A percentile compares a stretch with the other conserved stretches of the same genome.
Conservation (phyloP, 1,140 invertebrate genomes). For the Drosophila parabipectinata region DNA sequence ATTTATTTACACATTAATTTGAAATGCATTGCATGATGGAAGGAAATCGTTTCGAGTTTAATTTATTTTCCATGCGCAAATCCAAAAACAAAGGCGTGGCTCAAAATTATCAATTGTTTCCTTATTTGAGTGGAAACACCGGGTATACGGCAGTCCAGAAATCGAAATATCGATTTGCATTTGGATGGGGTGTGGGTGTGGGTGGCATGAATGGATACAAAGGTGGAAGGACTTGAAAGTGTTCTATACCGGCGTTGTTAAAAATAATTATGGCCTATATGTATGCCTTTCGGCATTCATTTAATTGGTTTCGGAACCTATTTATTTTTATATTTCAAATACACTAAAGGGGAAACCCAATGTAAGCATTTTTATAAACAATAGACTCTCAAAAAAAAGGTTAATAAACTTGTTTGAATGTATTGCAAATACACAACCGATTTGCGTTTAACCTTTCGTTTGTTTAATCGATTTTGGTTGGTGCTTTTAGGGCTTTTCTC, state of each 20-base stretch:
- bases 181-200: neutral
- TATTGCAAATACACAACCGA: constrained; percentile 23
- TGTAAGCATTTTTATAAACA: constrained; percentile 33
- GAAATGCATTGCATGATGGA: constrained; percentile 31
- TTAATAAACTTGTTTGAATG: constrained; percentile 66
- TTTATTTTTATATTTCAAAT: no score
- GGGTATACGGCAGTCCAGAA: constrained; percentile 12
- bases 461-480: constrained; percentile 75
- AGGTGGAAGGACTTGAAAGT: neutral
- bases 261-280: constrained; percentile 2
- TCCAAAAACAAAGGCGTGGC: constrained; percentile 18
- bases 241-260: neutral
- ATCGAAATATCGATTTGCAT: constrained; percentile 42
- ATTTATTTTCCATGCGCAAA: constrained; percentile 36
- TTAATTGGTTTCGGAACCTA: no score
- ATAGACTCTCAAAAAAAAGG: constrained; percentile 54
- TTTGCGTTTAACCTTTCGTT: constrained; percentile 73
- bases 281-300: no score
- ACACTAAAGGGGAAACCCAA: no score
- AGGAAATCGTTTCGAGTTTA: constrained; percentile 22
- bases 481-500: constrained; percentile 10
- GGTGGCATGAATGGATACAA: neutral
- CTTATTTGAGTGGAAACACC: constrained; percentile 36
- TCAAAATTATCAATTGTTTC: constrained; percentile 45
- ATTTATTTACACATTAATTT: constrained; percentile 11